These are phyloP conservation scores for Glomeris maerens DNA, from an alignment of 1,140 invertebrate species.

Conservation along the genomic window DNA sequence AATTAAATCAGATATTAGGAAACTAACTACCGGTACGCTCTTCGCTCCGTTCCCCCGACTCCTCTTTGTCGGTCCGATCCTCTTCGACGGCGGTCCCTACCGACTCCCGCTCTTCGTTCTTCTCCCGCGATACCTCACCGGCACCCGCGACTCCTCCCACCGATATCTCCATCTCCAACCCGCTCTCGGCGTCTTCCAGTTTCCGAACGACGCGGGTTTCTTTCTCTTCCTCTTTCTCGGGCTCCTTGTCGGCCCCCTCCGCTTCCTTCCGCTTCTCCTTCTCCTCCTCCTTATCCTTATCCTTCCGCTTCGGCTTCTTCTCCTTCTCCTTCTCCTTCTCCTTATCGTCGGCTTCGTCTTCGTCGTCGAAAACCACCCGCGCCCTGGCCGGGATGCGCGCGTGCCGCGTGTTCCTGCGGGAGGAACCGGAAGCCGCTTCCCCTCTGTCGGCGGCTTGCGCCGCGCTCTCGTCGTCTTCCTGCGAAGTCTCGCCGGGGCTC, in stretches of 20 bases:
- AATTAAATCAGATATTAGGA: no score
- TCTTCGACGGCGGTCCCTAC: no score
- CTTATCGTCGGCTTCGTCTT: neutral
- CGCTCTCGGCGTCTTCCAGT: neutral
- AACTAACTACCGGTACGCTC: no score
- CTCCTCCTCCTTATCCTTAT: neutral
- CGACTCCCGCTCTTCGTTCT: no score
- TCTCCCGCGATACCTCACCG: no score
- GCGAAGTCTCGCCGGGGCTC: conserved; percentile 1
- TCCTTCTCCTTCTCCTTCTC: neutral
- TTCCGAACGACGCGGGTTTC: neutral
- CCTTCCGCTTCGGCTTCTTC: neutral
- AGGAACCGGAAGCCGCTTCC: no score
- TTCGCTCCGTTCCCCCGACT: no score
- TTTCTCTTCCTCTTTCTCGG: conserved; percentile 8
- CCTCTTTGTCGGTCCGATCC: no score
- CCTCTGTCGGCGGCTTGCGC: neutral
- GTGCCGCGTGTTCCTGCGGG: conserved; percentile 4
- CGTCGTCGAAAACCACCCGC: neutral
- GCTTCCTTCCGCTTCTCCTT: neutral
- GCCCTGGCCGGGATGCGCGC: neutral
- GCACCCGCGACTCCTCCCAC: no score
- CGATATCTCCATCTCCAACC: conserved; percentile 4
- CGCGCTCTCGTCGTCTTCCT: conserved; percentile 5
- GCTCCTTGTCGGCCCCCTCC: neutral